Evolutionary conservation across 2,113 vertebrate species (phyloP), one percentile per base, ranked within the genome.

Genomic region (Halcyon malimbica): DNA sequence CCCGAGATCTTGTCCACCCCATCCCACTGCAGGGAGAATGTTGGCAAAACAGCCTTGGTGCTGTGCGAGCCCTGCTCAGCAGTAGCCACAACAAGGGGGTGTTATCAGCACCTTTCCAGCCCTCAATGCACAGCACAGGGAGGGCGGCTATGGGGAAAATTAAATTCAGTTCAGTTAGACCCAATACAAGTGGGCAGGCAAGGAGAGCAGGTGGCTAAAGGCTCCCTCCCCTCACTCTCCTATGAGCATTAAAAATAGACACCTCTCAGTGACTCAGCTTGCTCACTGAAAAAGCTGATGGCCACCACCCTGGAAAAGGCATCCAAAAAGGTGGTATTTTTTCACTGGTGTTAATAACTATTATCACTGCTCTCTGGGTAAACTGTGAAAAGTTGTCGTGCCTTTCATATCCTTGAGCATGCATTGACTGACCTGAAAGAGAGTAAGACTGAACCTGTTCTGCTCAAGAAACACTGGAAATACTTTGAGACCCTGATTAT

Each of bases 181-280:
- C 23, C 23, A 50, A 25, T 50, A 24, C 48, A 83, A 33, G 37
- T 44, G 17, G 26, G 18, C 46, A 75, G 63, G 15, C 19, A 59
- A 29, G 2, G 23, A 62, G 4, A 62, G 6, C 0, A 0, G 5
- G 29, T 35, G 25, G 44, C 31, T 46, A 37, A 31, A 73, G 26
- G 6, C 19, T 60, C 16, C 20, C 19, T 60, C 16, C 20, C 8
- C 21, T 91, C 10, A 44, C 5, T 5, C 24, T 80, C 26, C 20
- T 10, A 26, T 1, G 11, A 65, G 7, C 25, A 75, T 31, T 56
- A 46, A 19, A 54, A 87, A 31, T 16, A 70, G 6, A 26, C 37
- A 33, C 1, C 5, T 35, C 41, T 83, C 28, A 59, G 48, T 15
- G 29, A 19, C 25, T 56, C 53, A 39, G n/a, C 19, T 69, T 79